phyloP scores from a whole-genome alignment of 2,797 vertebrate species.

The Argyrosomus regius region DNA sequence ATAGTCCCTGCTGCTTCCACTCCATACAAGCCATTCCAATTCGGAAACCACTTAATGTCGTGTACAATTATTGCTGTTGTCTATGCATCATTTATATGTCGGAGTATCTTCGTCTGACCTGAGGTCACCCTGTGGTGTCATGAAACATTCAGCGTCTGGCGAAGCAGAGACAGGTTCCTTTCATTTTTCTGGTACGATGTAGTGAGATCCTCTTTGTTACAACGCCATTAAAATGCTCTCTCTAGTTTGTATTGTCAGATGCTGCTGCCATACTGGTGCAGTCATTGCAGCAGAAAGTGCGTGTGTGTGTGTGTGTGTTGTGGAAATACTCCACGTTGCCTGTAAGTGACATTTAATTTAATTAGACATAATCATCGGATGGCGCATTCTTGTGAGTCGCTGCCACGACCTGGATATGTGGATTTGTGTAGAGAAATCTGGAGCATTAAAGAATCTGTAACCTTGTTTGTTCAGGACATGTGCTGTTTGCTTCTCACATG shows the following conservation, averaged over 20 bases:
- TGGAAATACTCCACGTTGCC: slow-evolving; percentile 50
- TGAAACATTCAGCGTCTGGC: slow-evolving; percentile 67
- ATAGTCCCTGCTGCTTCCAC: slow-evolving; percentile 36
- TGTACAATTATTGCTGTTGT: slow-evolving; percentile 48
- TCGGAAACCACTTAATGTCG: slow-evolving; percentile 43
- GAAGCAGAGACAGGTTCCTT: slow-evolving; percentile 40
- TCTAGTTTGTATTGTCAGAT: slow-evolving; percentile 29
- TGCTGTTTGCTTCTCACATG: slow-evolving; percentile 22
- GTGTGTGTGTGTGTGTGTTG: slow-evolving; percentile 17
- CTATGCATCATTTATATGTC: slow-evolving; percentile 66
- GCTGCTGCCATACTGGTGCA: slow-evolving; percentile 36
- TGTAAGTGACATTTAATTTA: slow-evolving; percentile 78
- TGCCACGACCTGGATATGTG: slow-evolving; percentile 62
- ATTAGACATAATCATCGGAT: slow-evolving; percentile 75
- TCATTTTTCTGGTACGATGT: slow-evolving; percentile 26
- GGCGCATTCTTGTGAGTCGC: slow-evolving; percentile 61
- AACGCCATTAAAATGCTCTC: slow-evolving; percentile 22
- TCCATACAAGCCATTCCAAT: slow-evolving; percentile 17
- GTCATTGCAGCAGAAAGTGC: slow-evolving; percentile 41
- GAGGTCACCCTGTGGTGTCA: slow-evolving; percentile 62
- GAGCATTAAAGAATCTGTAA: slow-evolving; percentile 38
- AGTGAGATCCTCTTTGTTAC: slow-evolving; percentile 48
- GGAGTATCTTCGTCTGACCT: slow-evolving; percentile 61
- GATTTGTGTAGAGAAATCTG: slow-evolving; percentile 53
- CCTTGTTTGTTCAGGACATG: slow-evolving; percentile 52